A percentile compares a stretch with the other conserved stretches of the same genome.
Conservation (phyloP, 2,113 vertebrate species). For the Struthio camelus region DNA sequence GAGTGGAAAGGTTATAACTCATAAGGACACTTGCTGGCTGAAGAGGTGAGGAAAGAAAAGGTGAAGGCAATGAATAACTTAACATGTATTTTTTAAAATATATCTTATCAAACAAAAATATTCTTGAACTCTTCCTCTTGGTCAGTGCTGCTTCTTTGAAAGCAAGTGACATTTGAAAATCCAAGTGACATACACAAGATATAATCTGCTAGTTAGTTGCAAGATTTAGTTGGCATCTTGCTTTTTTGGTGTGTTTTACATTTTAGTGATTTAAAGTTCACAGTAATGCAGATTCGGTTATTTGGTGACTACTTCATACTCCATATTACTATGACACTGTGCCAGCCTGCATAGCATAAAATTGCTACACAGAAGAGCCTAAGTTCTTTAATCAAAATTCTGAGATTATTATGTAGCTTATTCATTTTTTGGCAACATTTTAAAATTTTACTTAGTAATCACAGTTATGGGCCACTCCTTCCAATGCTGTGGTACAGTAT, state of each 20-base stretch:
- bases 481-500: neutral
- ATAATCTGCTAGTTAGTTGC: neutral
- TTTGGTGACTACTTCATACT: neutral
- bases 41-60: neutral
- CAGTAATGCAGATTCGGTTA: neutral
- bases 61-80: neutral
- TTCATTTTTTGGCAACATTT: neutral
- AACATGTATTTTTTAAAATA: neutral
- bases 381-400: neutral
- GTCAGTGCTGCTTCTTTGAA: neutral
- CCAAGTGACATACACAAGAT: neutral
- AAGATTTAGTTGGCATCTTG: neutral
- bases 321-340: neutral
- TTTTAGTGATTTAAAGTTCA: neutral
- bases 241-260: neutral
- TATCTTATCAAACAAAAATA: neutral
- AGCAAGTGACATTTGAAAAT: neutral
- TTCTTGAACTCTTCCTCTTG: neutral
- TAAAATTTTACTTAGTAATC: neutral
- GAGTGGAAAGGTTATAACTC: slow-evolving; percentile 12
- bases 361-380: neutral
- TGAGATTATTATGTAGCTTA: neutral
- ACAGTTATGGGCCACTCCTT: neutral
- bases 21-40: neutral
- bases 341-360: neutral